Evolutionary conservation across 1,140 invertebrate genomes (phyloP), one percentile per base, ranked within the genome.

Genomic region (Elysia chlorotica): DNA sequence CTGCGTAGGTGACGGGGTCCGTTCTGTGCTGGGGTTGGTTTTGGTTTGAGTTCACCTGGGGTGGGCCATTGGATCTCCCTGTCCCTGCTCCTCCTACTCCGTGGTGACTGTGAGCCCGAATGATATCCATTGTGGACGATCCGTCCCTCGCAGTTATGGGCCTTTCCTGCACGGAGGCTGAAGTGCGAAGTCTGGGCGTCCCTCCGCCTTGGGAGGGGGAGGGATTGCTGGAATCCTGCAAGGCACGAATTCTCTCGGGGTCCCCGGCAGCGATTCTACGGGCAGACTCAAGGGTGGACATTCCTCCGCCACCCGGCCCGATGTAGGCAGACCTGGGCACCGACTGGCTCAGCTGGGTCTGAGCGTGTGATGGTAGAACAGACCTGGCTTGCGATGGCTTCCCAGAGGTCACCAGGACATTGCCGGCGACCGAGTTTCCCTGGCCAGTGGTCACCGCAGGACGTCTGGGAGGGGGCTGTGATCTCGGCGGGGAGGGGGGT

Each of bases 281-380:
- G 21, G 41, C 30, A 71, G 72, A 73, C 75, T 74, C 21, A 68
- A 76, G 23, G 74, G 65, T 78, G 75, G 78, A 65, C 76, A 59
- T 62, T 74, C 78, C 36, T 77, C 75, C 53, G 72, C 74, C 3
- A 19, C 67, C 67, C n/a, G 56, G 53, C 2, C 67, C 67, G 25
- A 69, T 57, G 30, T 67, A 67, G n/a, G 65, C 65, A 19, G 65
- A 67, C 31, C 67, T 33, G 21, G 67, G 67, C 21, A 69, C 5
- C 6, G 67, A 56, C 37, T 53, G 67, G 1, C 53, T 19, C 67
- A 69, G 37, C 33, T 57, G 53, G 5, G 57, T 30, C 33, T 69
- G 67, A 28, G 67, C 67, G 31, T 69, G 56, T 10, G 56, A 59
- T 10, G 56, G 28, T 10, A n/a, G 31, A n/a, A 28, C n/a, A 37